These are phyloP conservation scores for Pungitius pungitius DNA, from an alignment of 2,113 vertebrate genomes.

Conservation along the genomic window DNA sequence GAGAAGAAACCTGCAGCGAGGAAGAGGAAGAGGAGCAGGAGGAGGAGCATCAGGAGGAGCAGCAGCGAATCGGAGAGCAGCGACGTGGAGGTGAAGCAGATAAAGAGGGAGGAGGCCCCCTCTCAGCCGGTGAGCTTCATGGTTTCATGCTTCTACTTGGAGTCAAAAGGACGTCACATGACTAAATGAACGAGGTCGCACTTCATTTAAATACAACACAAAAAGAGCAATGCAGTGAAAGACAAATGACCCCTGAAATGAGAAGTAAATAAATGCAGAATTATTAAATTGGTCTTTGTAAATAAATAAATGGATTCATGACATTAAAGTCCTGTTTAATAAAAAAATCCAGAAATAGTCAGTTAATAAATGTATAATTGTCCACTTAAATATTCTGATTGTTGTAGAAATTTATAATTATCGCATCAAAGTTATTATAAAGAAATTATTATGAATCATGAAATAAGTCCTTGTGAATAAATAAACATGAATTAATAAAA, in stretches of 20 bases:
- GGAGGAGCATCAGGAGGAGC: conserved; percentile 16
- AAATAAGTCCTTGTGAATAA: neutral
- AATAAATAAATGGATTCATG: neutral
- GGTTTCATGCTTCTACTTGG: neutral
- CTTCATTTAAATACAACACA: too few species aligned
- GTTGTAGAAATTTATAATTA: too few species aligned
- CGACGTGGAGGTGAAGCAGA: conserved; percentile 42
- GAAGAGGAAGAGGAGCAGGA: conserved; percentile 50
- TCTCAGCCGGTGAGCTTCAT: conserved; percentile 49
- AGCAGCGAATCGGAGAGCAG: conserved; percentile 39
- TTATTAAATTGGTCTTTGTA: neutral
- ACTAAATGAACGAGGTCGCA: too few species aligned
- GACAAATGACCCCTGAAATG: neutral
- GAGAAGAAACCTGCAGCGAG: conserved; percentile 55
- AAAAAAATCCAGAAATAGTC: too few species aligned
- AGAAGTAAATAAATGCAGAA: neutral
- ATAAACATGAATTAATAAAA: too few species aligned
- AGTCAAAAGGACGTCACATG: too few species aligned
- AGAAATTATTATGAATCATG: neutral
- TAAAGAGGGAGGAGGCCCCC: conserved; percentile 50
- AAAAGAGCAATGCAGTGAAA: too few species aligned
- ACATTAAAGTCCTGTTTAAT: too few species aligned
- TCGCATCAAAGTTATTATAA: too few species aligned
- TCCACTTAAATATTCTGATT: too few species aligned
- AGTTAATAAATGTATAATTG: too few species aligned